Evolutionary conservation across 1,140 invertebrate species (phyloP), one percentile per base, ranked within the genome.

Genomic region (Drosophila neocordata): DNA sequence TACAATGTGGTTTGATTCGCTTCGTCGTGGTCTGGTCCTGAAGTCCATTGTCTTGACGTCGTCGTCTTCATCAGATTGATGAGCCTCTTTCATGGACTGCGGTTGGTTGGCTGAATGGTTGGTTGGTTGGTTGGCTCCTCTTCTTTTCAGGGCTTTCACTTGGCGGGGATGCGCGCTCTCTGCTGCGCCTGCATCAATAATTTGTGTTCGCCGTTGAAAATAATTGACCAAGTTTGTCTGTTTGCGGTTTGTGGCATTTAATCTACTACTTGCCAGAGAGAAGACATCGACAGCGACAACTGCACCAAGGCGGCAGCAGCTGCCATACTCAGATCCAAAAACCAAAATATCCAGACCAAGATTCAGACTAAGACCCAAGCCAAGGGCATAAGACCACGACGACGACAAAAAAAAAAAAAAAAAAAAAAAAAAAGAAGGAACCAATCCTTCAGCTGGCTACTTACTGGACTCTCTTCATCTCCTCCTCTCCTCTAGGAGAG

Each of bases 161-260:
- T 15, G 15, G 12, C 35, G 18, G 51, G 20, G 41, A 34, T 53
- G 57, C 15, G 15, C 41, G 18, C 8, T 9, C 51, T 9, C 51
- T 34, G 58, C 55, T 38, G 44, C 68, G 69, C 69, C 77, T 85
- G 84, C 83, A 88, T 88, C 83, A 88, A 88, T 88, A 88, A 88
- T 88, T 88, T 88, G 83, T 88, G 83, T 89, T 75, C 83, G 83
- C 84, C 69, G 84, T 89, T 88, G 76, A 89, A 88, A 88, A 88
- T 88, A 88, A 88, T 88, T 88, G 83, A 88, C 83, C 84, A 88
- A 89, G 83, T 88, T 88, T 83, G 84, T 88, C 84, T 89, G 79
- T 89, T 88, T 88, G 84, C 79, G 84, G 83, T 83, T 77, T 84
- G 76, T 71, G 79, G 76, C 83, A 88, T 88, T 89, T 88, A 88